Evolutionary conservation across 2,797 vertebrate genomes (phyloP).

Genomic region (Labroides dimidiatus): DNA sequence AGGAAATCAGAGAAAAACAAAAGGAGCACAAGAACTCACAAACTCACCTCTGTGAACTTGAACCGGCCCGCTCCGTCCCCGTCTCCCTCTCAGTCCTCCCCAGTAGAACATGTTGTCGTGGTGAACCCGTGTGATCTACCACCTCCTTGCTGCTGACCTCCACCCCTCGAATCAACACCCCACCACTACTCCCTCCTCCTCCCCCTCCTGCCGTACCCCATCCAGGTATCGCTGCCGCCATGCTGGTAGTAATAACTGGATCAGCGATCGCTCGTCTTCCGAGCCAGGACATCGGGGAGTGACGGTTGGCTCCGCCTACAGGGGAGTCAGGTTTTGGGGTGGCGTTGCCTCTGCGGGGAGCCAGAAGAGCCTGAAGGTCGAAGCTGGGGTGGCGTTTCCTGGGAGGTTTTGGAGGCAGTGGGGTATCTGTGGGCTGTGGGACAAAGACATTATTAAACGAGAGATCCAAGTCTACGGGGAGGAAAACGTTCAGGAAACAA

Average conservation of each 20-base stretch:
- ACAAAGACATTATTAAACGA: neutral
- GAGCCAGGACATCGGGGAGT: slow-evolving; percentile 84
- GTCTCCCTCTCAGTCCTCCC: slow-evolving; percentile 85
- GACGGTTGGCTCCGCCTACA: slow-evolving; percentile 52
- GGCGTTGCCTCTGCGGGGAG: slow-evolving; percentile 75
- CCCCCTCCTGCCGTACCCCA: slow-evolving; percentile 64
- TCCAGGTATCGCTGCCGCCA: slow-evolving; percentile 82
- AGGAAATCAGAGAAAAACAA: neutral
- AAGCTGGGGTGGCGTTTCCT: slow-evolving; percentile 86
- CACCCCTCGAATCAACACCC: slow-evolving; percentile 90
- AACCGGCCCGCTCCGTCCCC: slow-evolving; percentile 73
- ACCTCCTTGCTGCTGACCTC: slow-evolving; percentile 95
- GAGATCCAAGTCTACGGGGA: too few species aligned
- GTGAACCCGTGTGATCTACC: slow-evolving; percentile 90
- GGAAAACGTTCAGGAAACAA: too few species aligned
- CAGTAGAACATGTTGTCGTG: slow-evolving; percentile 90
- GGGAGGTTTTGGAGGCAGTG: slow-evolving; percentile 80
- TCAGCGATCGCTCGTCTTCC: slow-evolving; percentile 80
- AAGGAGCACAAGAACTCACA: neutral
- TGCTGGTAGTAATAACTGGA: slow-evolving; percentile 80
- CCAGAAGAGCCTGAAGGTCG: slow-evolving; percentile 85
- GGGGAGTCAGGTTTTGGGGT: slow-evolving; percentile 63
- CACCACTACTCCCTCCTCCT: slow-evolving; percentile 13
- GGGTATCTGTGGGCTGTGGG: slow-evolving; percentile 74
- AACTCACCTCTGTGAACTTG: slow-evolving; percentile 80